These are phyloP conservation scores for Drosophila barbarae DNA, from an alignment of 2,888 invertebrate genomes.

Conservation along the genomic window DNA sequence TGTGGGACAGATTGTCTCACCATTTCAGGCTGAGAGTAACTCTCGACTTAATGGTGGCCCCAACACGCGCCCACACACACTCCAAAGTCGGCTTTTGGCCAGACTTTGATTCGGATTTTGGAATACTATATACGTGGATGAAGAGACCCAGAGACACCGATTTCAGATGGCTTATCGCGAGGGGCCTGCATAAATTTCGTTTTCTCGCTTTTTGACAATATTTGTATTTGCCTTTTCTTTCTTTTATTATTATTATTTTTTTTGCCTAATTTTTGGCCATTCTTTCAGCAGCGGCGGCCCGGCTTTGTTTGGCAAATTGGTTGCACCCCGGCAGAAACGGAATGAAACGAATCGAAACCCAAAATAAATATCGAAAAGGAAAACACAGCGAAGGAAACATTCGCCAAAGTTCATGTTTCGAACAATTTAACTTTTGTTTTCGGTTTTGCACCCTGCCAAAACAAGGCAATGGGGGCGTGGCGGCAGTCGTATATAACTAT, in stretches of 20 bases:
- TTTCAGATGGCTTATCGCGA: slow-evolving; percentile 63
- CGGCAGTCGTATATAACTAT: slow-evolving; percentile 15
- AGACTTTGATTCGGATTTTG: slow-evolving; percentile 8
- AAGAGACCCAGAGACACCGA: slow-evolving; percentile 19
- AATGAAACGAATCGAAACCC: slow-evolving; percentile 34
- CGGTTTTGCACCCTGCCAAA: slow-evolving; percentile 60
- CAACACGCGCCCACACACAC: slow-evolving; percentile 70
- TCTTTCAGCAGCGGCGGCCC: slow-evolving; percentile 14
- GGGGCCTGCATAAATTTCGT: slow-evolving; percentile 66
- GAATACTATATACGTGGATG: neutral
- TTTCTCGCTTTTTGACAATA: slow-evolving; percentile 55
- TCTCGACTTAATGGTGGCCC: slow-evolving; percentile 47
- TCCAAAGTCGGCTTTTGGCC: slow-evolving; percentile 14
- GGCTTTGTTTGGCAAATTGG: slow-evolving; percentile 19
- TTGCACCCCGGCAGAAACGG: slow-evolving; percentile 27
- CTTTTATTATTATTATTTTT: slow-evolving; percentile 4
- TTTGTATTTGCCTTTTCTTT: slow-evolving; percentile 35
- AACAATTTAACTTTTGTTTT: slow-evolving; percentile 58
- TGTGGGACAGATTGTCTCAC: slow-evolving; percentile 43
- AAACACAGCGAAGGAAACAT: slow-evolving; percentile 24
- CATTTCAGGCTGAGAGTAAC: slow-evolving; percentile 16
- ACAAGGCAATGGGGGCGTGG: slow-evolving; percentile 27
- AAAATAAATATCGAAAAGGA: slow-evolving; percentile 56
- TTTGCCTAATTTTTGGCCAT: slow-evolving; percentile 52
- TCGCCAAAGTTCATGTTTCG: slow-evolving; percentile 58